Base-by-base conservation (phyloP, 1,140 invertebrate species). In the Temnothorax nylanderi region DNA sequence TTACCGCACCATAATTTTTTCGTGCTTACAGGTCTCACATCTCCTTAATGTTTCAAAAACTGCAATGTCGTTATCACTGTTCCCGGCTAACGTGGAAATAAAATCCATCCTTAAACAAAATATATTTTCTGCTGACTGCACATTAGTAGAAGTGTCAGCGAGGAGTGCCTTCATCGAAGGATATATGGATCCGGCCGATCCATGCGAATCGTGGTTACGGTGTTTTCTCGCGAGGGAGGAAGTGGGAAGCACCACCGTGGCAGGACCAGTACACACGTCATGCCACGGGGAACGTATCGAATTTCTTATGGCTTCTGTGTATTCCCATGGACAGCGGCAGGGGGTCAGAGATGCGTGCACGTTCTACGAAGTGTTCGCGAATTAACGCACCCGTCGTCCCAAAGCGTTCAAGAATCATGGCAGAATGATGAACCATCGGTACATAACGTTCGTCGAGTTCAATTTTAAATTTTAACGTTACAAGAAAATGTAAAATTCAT, bases 231-330 rank as follows among this genome's bases (percentile, higher is more conserved):
- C 56, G 86, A 92, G 92, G 92, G 92, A 95, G 95, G 95, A 95
- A 95, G 94, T 95, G 95, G 95, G 95, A 95, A 95, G 95, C 95
- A 95, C 95, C 93, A 95, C 92, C 92, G 92, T 90, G 91, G 92
- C 91, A 88, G 69, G 71, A 65, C 51, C 86, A 72, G 51, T 34
- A 88, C 90, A 88, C 77, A 82, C 81, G 85, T 92, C 92, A 94
- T 92, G 92, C 91, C 89, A 93, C 92, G 92, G 94, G 93, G 92
- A 94, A 94, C 88, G 87, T 95, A 95, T 95, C 94, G 92, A 94
- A 94, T 95, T 95, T 94, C 95, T 94, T 94, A 95, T 94, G 95
- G 95, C 94, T 95, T 95, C 94, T 95, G 94, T 93, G 82, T 93
- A 94, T 95, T 95, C 94, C 94, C 94, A 95, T 95, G 85, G 85